Evolutionary conservation across 1,140 invertebrate species (phyloP), one percentile per base, ranked within the genome.

Genomic region (Drosophila littoralis): DNA sequence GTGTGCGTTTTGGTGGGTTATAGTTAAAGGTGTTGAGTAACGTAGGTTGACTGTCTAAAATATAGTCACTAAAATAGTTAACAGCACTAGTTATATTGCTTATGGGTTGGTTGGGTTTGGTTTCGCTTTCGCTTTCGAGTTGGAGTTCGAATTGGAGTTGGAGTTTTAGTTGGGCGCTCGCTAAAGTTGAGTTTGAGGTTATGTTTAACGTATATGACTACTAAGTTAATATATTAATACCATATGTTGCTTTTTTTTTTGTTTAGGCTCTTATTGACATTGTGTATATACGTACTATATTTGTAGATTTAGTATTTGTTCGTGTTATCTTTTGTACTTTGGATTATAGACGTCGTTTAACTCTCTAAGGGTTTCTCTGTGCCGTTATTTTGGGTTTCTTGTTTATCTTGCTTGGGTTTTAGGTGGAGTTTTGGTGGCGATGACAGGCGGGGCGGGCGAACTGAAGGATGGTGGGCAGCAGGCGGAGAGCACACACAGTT

Each of bases 41-140:
- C 63, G 64, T 74, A 46, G 77, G 48, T 72, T 52, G 74, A 71
- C 28, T 67, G 67, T 72, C 77, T 82, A 74, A 83, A 86, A 81
- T 46, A 67, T 76, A 69, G 83, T 81, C 63, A 75, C 77, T 89
- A 88, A 89, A 80, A 60, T 88, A 88, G 69, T 84, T 67, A 89
- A 89, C 84, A 89, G 84, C 84, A 81, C 84, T 80, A 78, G 70
- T 70, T 78, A 60, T 88, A 88, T 88, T 88, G 84, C 84, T 88
- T 89, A 77, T 88, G 70, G 17, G 15, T 72, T 71, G 59, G 51
- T 63, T 70, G 58, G 70, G 63, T 78, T 81, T 54, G 59, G 46
- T 60, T 68, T 64, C 12, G n/a, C 15, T 64, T 51, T 40, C 42
- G 40, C 33, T 35, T 54, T 69, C 17, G 36, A 43, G 8, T 50